Base-by-base conservation (phyloP, 2,888 invertebrate species). In the Ichneumoninae sp. region DNA sequence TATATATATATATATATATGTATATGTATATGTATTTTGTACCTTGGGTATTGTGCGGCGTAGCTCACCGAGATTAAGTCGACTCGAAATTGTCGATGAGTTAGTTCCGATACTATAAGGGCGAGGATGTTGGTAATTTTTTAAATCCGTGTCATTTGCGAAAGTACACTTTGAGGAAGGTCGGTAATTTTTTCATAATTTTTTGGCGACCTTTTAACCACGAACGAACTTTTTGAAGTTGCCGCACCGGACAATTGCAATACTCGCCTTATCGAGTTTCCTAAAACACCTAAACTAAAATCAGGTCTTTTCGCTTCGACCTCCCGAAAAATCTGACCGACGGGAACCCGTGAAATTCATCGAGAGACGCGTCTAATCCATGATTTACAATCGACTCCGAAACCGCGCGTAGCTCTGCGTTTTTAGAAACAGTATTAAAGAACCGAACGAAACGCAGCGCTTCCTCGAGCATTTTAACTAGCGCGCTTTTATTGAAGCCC, bases 401-500 rank as follows among this genome's bases (percentile, higher is more conserved):
- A 70, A 70, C 33, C 70, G 19, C 36, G 8, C 44, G 33, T 16
- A 19, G 33, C 3, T 57, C 57, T 3, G 26, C 26, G 57, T 22
- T 57, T 57, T 1, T 13, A 1, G 40, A 40, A 57, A 22, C 57
- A 1, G 26, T 47, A 13, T 26, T 13, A 4, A 13, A 57, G 44
- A 26, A 6, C 22, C 76, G 33, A 13, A 5, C 8, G 26, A 66
- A 66, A 66, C 22, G 19, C 33, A 19, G 60, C 16, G 22, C 44
- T 30, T 26, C 30, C 1, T 5, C 7, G 72, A 40, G 72, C 4
- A 44, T 47, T 47, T 30, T 47, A 74, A 68, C 44, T 47, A 74
- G 30, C 30, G 74, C 62, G 74, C 47, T 36, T 44, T 22, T 44
- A 40, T 52, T 62, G 74, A 54, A 69, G 80, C 76, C 83, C 83